Conservation (phyloP, 1,140 invertebrate species). For the Galleria mellonella region DNA sequence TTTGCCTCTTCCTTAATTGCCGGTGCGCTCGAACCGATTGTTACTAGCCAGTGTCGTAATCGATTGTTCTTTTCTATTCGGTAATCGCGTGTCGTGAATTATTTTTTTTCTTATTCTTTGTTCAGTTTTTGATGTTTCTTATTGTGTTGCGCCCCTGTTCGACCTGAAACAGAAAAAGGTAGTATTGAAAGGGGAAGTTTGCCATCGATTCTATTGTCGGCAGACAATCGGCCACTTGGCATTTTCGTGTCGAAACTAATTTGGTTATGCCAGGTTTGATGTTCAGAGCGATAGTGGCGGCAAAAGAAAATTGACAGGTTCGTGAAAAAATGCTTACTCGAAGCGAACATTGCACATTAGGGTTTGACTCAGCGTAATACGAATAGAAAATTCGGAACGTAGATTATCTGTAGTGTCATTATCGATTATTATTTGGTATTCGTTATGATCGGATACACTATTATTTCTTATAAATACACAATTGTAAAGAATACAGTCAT, state of each 20-base stretch:
- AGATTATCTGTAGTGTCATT: no score
- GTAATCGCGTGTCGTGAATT: conserved; percentile 36
- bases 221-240: conserved; percentile 59
- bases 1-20: not conserved
- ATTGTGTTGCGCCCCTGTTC: conserved; percentile 38
- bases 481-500: no score
- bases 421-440: no score
- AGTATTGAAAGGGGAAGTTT: conserved; percentile 55
- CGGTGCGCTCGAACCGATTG: conserved; percentile 4
- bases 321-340: conserved; percentile 5
- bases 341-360: no score
- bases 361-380: no score
- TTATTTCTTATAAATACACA: no score
- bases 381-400: no score
- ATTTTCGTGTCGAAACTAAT: conserved; percentile 70
- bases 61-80: conserved; percentile 28
- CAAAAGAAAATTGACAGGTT: conserved; percentile 56
- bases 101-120: conserved; percentile 28
- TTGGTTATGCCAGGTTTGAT: conserved; percentile 49
- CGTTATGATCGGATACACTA: no score
- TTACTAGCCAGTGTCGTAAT: conserved; percentile 23
- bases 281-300: conserved; percentile 48
- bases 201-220: conserved; percentile 58
- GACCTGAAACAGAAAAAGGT: conserved; percentile 59
- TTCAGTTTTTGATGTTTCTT: conserved; percentile 25